Evolutionary conservation across 2,888 invertebrate species (phyloP).

Genomic region (Oxytorus armatus): DNA sequence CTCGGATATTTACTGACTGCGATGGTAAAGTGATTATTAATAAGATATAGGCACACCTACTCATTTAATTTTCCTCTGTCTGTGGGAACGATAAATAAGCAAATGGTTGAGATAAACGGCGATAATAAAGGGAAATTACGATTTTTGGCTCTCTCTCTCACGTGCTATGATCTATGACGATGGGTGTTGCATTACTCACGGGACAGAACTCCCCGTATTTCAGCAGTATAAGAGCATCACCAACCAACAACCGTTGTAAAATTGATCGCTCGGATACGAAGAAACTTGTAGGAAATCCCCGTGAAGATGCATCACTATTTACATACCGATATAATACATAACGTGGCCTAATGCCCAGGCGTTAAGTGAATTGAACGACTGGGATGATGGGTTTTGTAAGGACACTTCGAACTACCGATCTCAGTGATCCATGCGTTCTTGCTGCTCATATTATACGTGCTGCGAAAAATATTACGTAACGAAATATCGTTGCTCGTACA

Average conservation of each 20-base stretch:
- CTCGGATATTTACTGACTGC: too few relatives aligned
- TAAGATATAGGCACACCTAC: too few relatives aligned
- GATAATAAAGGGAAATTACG: slow-evolving; percentile 20
- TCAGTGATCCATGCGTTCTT: neutral
- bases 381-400: slow-evolving; percentile 37
- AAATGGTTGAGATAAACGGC: slow-evolving; percentile 17
- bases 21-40: too few relatives aligned
- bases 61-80: too few relatives aligned
- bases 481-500: too few relatives aligned
- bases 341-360: slow-evolving; percentile 75
- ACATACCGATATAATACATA: slow-evolving; percentile 77
- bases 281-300: slow-evolving; percentile 77
- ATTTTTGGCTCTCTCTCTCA: too few relatives aligned
- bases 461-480: too few relatives aligned
- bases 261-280: slow-evolving; percentile 80
- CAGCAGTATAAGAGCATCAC: neutral
- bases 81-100: too few relatives aligned
- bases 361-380: slow-evolving; percentile 77
- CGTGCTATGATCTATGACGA: too few relatives aligned
- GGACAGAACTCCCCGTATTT: slow-evolving; percentile 33
- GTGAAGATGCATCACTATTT: slow-evolving; percentile 80
- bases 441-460: neutral
- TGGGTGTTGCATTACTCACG: slow-evolving; percentile 16
- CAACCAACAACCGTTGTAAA: slow-evolving; percentile 77
- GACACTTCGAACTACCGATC: slow-evolving; percentile 31